Conservation (phyloP, 2,797 vertebrate species). For the Oreonectes daqikongensis region DNA sequence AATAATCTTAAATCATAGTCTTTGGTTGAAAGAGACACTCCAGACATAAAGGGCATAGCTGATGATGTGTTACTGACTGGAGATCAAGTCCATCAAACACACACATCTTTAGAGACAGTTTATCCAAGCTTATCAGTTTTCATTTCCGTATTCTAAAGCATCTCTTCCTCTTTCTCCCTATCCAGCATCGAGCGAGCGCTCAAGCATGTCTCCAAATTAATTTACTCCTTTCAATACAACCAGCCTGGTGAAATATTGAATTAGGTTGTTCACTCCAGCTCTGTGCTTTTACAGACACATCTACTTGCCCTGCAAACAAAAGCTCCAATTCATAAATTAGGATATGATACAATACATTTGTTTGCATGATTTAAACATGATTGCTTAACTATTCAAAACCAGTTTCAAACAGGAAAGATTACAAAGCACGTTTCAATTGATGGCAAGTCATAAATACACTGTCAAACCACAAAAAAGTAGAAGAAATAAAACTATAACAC, state of each 20-base stretch:
- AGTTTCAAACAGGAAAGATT: background rate
- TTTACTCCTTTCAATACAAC: slow-evolving; percentile 67
- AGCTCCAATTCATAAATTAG: slow-evolving; percentile 7
- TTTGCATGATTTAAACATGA: background rate
- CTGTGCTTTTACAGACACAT: slow-evolving; percentile 55
- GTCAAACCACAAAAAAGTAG: background rate
- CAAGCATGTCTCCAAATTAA: slow-evolving; percentile 71
- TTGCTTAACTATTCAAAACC: background rate
- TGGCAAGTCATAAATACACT: background rate
- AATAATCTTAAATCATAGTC: no score
- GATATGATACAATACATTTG: background rate
- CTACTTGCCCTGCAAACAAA: slow-evolving; percentile 18
- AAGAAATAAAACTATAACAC: background rate
- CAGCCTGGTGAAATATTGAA: slow-evolving; percentile 55
- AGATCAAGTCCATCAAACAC: background rate
- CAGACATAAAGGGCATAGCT: no score
- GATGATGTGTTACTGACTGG: no score
- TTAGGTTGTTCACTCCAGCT: slow-evolving; percentile 67
- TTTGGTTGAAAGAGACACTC: background rate
- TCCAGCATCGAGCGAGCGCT: slow-evolving; percentile 54
- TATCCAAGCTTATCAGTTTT: slow-evolving; percentile 69
- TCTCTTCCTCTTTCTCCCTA: slow-evolving; percentile 43
- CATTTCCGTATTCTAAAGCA: slow-evolving; percentile 59
- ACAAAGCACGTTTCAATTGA: slow-evolving; percentile 18
- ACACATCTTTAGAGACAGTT: slow-evolving; percentile 56